Base-by-base conservation (phyloP, 1,140 invertebrate genomes). In the Cyphomyrmex costatus region DNA sequence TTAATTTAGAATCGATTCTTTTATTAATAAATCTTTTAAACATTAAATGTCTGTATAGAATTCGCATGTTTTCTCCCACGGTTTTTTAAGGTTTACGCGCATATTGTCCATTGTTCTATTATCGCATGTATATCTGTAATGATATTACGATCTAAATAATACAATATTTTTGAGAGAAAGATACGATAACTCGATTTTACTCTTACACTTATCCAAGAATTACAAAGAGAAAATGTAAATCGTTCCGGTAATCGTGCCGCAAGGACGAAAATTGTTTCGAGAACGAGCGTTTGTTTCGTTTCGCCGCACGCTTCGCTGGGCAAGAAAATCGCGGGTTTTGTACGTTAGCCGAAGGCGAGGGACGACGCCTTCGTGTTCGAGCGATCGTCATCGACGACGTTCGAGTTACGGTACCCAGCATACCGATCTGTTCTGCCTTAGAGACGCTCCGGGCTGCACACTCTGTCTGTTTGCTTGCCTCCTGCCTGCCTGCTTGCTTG, bases 401-500 rank as follows among this genome's bases (percentile, higher is more conserved):
- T 33, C 85, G 78, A 77, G 65, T 90, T 89, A 89, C 85, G 90
- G 85, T 91, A 89, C 84, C 30, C 51, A 65, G 86, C 80, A 91
- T 91, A 89, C 90, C 83, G 46, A 88, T 85, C 74, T 78, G 78
- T 77, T 78, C 65, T 49, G 74, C 19, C 65, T 80, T 42, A 7
- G 76, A 77, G 60, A 14, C 21, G 65, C 85, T 73, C 42, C 33
- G 21, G 21, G 60, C 10, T 42, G 10, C 46, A 16, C 19, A n/a
- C 12, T 8, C 30, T 10, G 33, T 16, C 56, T 85, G 85, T 1
- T 49, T 63, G 53, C 76, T 27, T 60, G 61, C 60, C 86, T n/a
- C n/a, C 56, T 85, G 85, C 2, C 33, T 63, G 53, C 76, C 36
- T 60, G 61, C 60, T 80, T 86, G 87, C 87, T 77, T 89, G 63